Evolutionary conservation across 2,113 vertebrate species (phyloP), one percentile per base, ranked within the genome.

Genomic region (Mohoua ochrocephala): DNA sequence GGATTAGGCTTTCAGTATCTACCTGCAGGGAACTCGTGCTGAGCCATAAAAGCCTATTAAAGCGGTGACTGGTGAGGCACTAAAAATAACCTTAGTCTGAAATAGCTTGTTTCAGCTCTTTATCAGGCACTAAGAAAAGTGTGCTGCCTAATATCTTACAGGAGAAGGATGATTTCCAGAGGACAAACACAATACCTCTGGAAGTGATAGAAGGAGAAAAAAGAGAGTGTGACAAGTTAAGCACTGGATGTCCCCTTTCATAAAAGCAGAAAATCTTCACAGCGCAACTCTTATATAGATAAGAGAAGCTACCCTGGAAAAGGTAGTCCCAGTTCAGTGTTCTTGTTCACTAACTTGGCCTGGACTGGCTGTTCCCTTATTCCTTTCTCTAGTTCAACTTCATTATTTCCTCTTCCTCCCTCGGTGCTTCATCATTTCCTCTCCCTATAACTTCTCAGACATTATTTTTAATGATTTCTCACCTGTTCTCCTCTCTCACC

Each of bases 1-100:
- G 73, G 64, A 91, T 94, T 96, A 94, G 76, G 41, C 79, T 96
- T 93, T 93, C 83, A 73, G 56, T 76, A 69, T 68, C 80, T 91
- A 96, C 92, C 93, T 78, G 83, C 91, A 93, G 95, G 77, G 96
- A 93, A 84, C 75, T 91, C 69, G 7, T 89, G 86, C 86, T 94
- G 95, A 93, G 91, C 91, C 61, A 91, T 91, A 94, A 93, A 95
- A 97, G 69, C 80, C 91, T 91, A 81, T 92, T 92, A 95, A 82
- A 87, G 79, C 57, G 91, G 57, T 59, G 69, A 86, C 82, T 96
- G 73, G 68, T 52, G 64, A 94, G 86, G 42, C 31, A 73, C 95
- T 95, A 96, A 96, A 97, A 96, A 96, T 96, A 95, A 95, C 64
- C 37, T 81, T 73, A 52, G 80, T 75, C 86, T 76, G 91, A 96